Conservation (phyloP, 2,888 invertebrate species). For the Himalopsyche tibetana region DNA sequence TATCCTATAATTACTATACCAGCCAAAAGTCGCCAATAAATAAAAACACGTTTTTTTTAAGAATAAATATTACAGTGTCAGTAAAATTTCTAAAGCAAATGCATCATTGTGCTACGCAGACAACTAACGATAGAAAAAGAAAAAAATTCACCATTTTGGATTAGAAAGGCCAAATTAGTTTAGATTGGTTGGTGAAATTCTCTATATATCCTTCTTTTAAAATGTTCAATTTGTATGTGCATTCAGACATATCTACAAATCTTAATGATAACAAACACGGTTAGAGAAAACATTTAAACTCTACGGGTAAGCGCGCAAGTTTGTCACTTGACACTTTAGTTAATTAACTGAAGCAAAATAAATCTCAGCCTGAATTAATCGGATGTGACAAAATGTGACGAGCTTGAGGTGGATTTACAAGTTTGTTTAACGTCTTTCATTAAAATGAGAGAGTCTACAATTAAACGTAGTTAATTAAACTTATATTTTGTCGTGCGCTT, state of each 20-base stretch:
- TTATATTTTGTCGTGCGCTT: background rate
- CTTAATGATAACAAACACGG: conserved; percentile 10
- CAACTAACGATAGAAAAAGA: too few species aligned
- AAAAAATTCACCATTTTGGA: too few species aligned
- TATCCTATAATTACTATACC: too few species aligned
- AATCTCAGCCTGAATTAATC: conserved; percentile 37
- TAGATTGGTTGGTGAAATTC: too few species aligned
- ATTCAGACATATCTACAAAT: background rate
- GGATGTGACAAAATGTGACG: conserved; percentile 40
- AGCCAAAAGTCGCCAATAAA: too few species aligned
- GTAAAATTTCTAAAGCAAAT: too few species aligned
- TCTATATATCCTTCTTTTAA: too few species aligned
- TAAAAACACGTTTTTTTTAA: too few species aligned
- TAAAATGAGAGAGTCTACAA: conserved; percentile 17
- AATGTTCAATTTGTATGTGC: too few species aligned
- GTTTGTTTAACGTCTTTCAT: conserved; percentile 32
- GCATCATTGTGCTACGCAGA: too few species aligned
- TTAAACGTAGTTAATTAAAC: conserved; percentile 32
- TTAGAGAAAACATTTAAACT: conserved; percentile 25
- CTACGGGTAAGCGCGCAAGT: background rate
- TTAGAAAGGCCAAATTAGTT: too few species aligned
- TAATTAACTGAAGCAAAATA: conserved; percentile 34
- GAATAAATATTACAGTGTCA: too few species aligned
- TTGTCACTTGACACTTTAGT: conserved; percentile 35
- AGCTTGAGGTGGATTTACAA: conserved; percentile 24